Evolutionary conservation across 2,797 vertebrate genomes (phyloP).

Genomic region (Neoniphon sammara): DNA sequence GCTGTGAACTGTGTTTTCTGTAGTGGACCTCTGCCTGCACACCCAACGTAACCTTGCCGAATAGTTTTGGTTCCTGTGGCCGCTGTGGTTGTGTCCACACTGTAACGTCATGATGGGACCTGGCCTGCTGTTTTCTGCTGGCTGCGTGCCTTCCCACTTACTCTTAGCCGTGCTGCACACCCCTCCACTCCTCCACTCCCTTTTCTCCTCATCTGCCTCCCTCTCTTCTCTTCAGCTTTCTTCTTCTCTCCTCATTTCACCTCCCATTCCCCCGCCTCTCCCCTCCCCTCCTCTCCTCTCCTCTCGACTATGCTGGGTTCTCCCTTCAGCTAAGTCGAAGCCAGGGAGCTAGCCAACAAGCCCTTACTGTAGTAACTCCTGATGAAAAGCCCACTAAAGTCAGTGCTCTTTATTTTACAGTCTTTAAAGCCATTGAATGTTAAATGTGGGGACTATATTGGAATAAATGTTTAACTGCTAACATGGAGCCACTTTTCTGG

Average conservation of each 20-base stretch:
- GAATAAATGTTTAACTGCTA: constrained; percentile 28
- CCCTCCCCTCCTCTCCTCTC: constrained; percentile 8
- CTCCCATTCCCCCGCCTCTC: constrained; percentile 3
- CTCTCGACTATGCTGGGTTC: background rate
- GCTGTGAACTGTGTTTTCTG: constrained; percentile 16
- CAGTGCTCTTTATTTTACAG: constrained; percentile 31
- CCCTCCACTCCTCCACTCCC: background rate
- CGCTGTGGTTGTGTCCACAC: constrained; percentile 57
- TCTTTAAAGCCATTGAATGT: constrained; percentile 35
- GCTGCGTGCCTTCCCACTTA: constrained; percentile 15
- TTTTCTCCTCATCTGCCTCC: background rate
- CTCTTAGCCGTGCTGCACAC: background rate
- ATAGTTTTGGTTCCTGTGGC: constrained; percentile 58
- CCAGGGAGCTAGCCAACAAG: constrained; percentile 9
- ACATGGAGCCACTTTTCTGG: constrained; percentile 3
- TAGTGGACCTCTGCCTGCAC: constrained; percentile 16
- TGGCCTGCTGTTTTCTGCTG: constrained; percentile 38
- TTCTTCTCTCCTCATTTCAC: background rate
- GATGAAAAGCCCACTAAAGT: constrained; percentile 26
- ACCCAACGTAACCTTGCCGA: constrained; percentile 38
- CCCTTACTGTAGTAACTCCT: constrained; percentile 15
- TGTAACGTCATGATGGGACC: constrained; percentile 44
- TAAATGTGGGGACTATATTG: constrained; percentile 17
- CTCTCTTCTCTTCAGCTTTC: background rate
- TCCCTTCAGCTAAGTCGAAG: constrained; percentile 9